Base-by-base conservation (phyloP, 2,797 vertebrate genomes). In the Anomalospiza imberbis region DNA sequence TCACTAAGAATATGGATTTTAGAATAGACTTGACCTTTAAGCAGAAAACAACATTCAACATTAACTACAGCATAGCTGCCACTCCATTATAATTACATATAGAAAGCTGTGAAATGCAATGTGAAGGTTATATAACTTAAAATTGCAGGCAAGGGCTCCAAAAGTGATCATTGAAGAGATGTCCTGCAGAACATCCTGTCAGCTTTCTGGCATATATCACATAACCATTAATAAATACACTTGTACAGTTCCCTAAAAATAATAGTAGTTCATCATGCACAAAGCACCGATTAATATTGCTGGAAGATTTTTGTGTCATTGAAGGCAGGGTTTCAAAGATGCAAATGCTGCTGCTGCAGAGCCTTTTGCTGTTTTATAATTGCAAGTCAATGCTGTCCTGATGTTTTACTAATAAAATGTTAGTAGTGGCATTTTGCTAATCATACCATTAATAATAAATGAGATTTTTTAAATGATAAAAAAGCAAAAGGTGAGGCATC, bases 11-110 rank as follows among this genome's bases (percentile, higher is more conserved):
- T 92, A 84, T 96, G 74, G 77, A 92, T 91, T 96, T 96, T 96
- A 86, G 93, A 95, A 84, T 84, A 96, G 88, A 63, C 70, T 90
- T 96, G 95, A 96, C 94, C 96, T 97, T 97, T 96, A 95, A 96
- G 82, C 57, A 93, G 91, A 94, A 96, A 94, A 84, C 88, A 94
- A 17, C 77, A 67, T 93, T 91, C 74, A 91, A 50, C 85, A 78
- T 90, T 95, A 96, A 88, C 82, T 90, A 31, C 80, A 87, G 92
- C 83, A 80, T 84, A 94, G 91, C 94, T 94, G 85, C 88, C 89
- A 65, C 67, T 94, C 94, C 10, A 3, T 89, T 94, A 61, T 87
- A 93, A 94, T 94, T 93, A 91, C 70, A 68, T 88, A 79, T 57
- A 82, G 92, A 73, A 93, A 91, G 74, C 85, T 85, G 80, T 86